Conservation (phyloP, 2,797 vertebrate genomes). For the Acrossocheilus fasciatus region DNA sequence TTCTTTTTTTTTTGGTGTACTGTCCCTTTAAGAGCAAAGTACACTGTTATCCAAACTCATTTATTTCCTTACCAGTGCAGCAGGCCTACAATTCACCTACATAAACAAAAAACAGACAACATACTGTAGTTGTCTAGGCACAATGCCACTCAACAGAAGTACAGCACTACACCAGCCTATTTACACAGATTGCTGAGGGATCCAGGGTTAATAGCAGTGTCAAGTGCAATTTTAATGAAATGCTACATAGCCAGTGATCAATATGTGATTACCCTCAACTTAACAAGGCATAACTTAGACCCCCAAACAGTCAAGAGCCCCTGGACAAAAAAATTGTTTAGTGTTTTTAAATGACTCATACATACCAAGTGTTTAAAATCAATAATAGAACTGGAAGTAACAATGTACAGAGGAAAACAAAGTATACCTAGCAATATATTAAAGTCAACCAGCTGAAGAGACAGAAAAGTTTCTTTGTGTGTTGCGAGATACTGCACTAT, state of each 20-base stretch:
- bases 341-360: slow-evolving; percentile 49
- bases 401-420: slow-evolving; percentile 33
- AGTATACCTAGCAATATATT: slow-evolving; percentile 18
- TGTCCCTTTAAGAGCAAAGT: not conserved
- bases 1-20: too few species aligned
- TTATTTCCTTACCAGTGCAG: not conserved
- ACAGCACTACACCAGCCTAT: slow-evolving; percentile 36
- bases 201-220: slow-evolving; percentile 42
- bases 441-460: not conserved
- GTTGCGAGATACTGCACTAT: not conserved
- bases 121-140: slow-evolving; percentile 16
- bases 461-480: not conserved
- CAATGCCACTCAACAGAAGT: slow-evolving; percentile 34
- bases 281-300: slow-evolving; percentile 47
- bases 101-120: slow-evolving; percentile 6
- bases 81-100: slow-evolving; percentile 6
- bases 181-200: slow-evolving; percentile 38
- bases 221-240: slow-evolving; percentile 51
- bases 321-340: slow-evolving; percentile 24
- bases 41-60: not conserved
- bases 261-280: slow-evolving; percentile 50
- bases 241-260: slow-evolving; percentile 50
- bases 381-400: slow-evolving; percentile 34
- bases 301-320: slow-evolving; percentile 36
- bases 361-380: slow-evolving; percentile 48